phyloP scores from a whole-genome alignment of 2,797 vertebrate species.

The Muscicapa striata region DNA sequence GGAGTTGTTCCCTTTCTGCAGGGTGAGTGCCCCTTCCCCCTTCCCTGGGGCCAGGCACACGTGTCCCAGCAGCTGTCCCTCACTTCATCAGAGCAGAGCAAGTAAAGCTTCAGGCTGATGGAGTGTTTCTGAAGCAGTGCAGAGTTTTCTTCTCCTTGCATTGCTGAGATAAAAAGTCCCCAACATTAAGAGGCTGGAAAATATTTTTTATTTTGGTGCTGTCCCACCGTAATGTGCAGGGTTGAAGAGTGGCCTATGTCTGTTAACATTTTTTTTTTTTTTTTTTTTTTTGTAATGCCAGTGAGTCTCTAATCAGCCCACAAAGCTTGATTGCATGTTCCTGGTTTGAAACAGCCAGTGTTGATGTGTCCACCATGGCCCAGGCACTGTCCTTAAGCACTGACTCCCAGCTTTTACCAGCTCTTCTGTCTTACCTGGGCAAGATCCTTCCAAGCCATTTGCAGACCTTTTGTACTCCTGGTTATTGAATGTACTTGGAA shows the following conservation, averaged over 20 bases:
- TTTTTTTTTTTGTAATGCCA: not conserved
- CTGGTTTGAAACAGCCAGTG: not conserved
- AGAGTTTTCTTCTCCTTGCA: not conserved
- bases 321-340: not conserved
- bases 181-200: not conserved
- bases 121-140: not conserved
- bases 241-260: not conserved
- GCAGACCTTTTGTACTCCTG: not conserved
- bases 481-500: not conserved
- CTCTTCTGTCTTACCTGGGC: not conserved
- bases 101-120: not conserved
- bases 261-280: fast-evolving
- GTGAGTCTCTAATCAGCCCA: not conserved
- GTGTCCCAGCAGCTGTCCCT: not conserved
- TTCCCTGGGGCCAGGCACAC: not conserved
- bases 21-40: not conserved
- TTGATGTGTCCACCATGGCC: not conserved
- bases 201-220: not conserved
- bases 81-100: not conserved
- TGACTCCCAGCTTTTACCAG: not conserved
- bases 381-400: not conserved
- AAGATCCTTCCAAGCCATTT: not conserved
- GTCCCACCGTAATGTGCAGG: not conserved
- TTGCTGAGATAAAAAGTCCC: not conserved
- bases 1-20: not conserved